Evolutionary conservation across 2,888 invertebrate genomes (phyloP).

Genomic region (Belgica antarctica): DNA sequence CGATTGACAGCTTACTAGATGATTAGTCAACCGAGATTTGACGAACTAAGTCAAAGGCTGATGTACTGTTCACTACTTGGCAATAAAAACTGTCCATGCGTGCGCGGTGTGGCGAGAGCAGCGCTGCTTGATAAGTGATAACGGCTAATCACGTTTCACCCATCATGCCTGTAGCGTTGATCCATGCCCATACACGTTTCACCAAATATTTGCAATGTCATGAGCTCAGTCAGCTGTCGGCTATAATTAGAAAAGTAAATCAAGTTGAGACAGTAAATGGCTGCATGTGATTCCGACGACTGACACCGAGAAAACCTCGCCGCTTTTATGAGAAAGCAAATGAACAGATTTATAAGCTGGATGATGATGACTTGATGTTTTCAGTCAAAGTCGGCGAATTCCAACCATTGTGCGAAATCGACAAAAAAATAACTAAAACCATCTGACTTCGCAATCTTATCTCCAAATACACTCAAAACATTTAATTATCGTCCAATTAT

Average conservation of each 20-base stretch:
- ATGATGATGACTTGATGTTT: not conserved
- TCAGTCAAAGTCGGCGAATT: not conserved
- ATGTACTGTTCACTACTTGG: no score
- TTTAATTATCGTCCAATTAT: not conserved
- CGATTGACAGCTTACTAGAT: no score
- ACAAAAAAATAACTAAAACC: not conserved
- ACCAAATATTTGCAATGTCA: not conserved
- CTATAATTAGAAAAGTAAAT: not conserved
- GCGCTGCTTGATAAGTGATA: no score
- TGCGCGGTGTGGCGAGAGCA: no score
- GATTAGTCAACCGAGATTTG: no score
- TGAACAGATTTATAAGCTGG: not conserved
- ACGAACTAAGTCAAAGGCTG: no score
- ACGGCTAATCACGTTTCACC: no score
- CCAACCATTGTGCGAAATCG: not conserved
- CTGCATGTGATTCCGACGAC: not conserved
- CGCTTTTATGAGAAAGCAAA: not conserved
- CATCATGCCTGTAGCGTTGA: no score
- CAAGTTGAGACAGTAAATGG: not conserved
- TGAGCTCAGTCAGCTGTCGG: not conserved
- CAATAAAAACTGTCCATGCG: no score
- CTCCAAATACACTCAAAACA: not conserved
- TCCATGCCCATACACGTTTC: no score
- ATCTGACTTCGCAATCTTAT: slow-evolving; percentile 7
- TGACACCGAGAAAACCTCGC: not conserved